Percentiles rank a stretch among this genome's conserved stretches.
These are phyloP conservation scores for Paraplagusia blochii DNA, from an alignment of 2,113 vertebrate genomes.

Conservation along the genomic window DNA sequence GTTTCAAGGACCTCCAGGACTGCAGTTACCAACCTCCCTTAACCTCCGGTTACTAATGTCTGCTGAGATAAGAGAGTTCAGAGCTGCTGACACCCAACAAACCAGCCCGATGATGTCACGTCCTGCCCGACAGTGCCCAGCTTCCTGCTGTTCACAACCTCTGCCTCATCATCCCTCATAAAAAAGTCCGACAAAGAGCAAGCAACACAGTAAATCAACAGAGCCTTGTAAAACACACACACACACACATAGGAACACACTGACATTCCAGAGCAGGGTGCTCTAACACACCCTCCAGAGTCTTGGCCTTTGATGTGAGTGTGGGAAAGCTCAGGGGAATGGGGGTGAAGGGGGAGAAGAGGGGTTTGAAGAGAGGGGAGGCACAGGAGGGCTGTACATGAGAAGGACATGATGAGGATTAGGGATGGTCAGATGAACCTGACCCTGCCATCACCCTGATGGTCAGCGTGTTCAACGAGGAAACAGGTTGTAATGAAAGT, in stretches of 20 bases:
- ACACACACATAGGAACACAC: conserved; percentile 48
- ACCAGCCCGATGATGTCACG: conserved; percentile 69
- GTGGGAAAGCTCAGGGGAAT: conserved; percentile 75
- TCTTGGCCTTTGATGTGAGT: conserved; percentile 72
- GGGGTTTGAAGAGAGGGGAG: neutral
- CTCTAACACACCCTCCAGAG: conserved; percentile 68
- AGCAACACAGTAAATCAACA: conserved; percentile 71
- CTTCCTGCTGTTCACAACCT: conserved; percentile 42
- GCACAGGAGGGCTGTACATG: conserved; percentile 6
- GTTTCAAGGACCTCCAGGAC: neutral
- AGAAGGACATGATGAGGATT: conserved; percentile 9
- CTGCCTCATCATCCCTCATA: conserved; percentile 62
- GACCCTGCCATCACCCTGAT: conserved; percentile 38
- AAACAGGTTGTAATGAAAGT: conserved; percentile 1
- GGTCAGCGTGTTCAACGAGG: conserved; percentile 51
- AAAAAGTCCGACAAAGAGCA: conserved; percentile 68
- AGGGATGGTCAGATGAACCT: conserved; percentile 13
- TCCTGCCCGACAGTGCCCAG: conserved; percentile 35
- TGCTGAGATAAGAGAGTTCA: neutral
- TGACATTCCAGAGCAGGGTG: conserved; percentile 69
- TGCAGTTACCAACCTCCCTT: neutral
- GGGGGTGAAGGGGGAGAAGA: conserved; percentile 11
- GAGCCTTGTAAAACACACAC: conserved; percentile 61
- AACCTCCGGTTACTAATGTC: conserved; percentile 1
- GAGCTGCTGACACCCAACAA: no score